Percentiles rank a stretch among this genome's conserved stretches.
Evolutionary conservation across 2,113 vertebrate species (phyloP).

Genomic region (Haliaeetus leucogaster): DNA sequence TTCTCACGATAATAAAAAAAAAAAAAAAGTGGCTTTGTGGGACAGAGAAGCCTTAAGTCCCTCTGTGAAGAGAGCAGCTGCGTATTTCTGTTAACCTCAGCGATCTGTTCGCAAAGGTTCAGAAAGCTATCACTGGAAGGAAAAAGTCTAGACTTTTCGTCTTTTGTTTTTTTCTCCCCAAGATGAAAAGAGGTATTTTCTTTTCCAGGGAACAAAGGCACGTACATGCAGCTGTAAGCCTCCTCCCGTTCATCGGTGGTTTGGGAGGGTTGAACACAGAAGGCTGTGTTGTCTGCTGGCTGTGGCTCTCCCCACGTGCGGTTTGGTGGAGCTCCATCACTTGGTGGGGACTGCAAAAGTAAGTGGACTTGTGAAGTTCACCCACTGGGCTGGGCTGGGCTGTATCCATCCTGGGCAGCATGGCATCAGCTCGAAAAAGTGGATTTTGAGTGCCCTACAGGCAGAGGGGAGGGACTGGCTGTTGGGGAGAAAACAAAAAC

Average conservation of each 20-base stretch:
- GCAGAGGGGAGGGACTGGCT: background rate
- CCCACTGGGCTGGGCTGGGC: background rate
- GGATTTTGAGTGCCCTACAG: background rate
- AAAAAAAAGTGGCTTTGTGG: background rate
- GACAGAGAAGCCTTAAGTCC: background rate
- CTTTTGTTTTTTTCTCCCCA: too few species aligned
- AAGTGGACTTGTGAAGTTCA: background rate
- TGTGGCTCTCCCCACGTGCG: accelerated
- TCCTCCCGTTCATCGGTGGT: background rate
- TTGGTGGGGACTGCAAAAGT: background rate
- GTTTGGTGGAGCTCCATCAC: background rate
- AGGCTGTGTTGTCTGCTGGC: background rate
- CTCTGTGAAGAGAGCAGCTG: background rate
- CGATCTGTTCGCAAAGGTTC: background rate
- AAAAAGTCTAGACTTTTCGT: background rate
- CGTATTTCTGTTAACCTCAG: background rate
- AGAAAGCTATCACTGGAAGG: background rate
- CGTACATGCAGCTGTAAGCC: background rate
- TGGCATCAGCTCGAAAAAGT: background rate
- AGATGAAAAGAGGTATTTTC: background rate
- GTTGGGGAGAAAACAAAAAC: background rate
- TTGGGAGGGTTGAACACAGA: background rate
- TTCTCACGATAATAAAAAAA: background rate
- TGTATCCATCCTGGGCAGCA: background rate
- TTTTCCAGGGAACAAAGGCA: background rate